Evolutionary conservation across 2,888 invertebrate genomes (phyloP), one percentile per base, ranked within the genome.

Genomic region (Tetragnatha montana): DNA sequence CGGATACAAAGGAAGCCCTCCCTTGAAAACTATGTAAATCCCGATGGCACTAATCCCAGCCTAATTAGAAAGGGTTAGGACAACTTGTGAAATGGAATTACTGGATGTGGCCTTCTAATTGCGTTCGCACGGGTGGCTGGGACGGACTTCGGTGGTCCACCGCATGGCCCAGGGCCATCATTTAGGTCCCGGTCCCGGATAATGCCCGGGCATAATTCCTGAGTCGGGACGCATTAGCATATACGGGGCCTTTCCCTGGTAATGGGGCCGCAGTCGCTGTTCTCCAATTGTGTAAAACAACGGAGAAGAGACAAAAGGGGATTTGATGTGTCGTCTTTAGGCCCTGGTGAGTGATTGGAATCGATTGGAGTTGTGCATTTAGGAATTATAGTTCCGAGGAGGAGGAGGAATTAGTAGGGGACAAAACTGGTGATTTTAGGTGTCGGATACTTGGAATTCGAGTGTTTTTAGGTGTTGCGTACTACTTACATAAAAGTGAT

Each of bases 1-100:
- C 47, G 80, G 60, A 80, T 80, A 86, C 86, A 81, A 86, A 86
- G 86, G 82, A 82, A 82, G 82, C 60, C 10, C 60, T 79, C 74
- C 80, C 73, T 74, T 68, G 50, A 86, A 86, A 86, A 86, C 86
- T 80, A 86, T 86, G 86, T 75, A 89, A 89, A 89, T 89, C 75
- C 88, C 71, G 21, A 88, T 79, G 71, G 76, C 68, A 19, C 79
- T 89, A 89, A 89, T 89, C 89, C 89, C 12, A 50, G 78, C 49
- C 78, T 89, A 89, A 89, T 89, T 89, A 89, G 84, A 70, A 69
- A 75, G 88, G 49, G 88, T 89, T 89, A 81, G 89, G 85, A 76
- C 89, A 89, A 89, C 89, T 85, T 81, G 81, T 81, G 85, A 89
- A 89, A 89, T 89, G 89, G 89, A 89, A 89, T 89, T 89, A 85